These are phyloP conservation scores for Albula goreensis DNA, from an alignment of 2,113 vertebrate genomes.

Conservation along the genomic window DNA sequence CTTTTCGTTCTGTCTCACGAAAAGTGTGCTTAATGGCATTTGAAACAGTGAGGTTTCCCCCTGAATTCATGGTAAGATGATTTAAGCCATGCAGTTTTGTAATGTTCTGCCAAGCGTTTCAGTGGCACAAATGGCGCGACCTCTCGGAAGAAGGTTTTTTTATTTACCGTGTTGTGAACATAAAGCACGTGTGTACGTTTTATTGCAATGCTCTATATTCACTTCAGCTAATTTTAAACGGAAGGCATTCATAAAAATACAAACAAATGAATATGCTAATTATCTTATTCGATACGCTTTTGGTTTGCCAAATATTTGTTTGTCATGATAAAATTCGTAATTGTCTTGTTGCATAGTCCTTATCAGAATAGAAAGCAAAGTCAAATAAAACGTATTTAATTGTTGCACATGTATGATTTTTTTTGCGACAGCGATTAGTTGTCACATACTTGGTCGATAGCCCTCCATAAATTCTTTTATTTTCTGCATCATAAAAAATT, in stretches of 20 bases:
- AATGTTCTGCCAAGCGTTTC: background rate
- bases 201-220: background rate
- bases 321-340: constrained; percentile 31
- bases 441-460: background rate
- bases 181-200: background rate
- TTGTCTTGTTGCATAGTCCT: constrained; percentile 20
- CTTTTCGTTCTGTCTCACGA: too few species aligned
- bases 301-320: background rate
- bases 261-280: constrained; percentile 59
- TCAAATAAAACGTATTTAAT: background rate
- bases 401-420: constrained; percentile 28
- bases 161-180: background rate
- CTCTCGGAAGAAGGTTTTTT: background rate
- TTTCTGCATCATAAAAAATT: constrained; percentile 19
- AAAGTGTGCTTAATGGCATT: background rate
- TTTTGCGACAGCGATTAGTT: constrained; percentile 2
- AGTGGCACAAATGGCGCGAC: background rate
- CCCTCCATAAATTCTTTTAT: background rate
- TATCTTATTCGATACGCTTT: constrained; percentile 36
- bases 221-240: background rate
- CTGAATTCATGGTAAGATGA: background rate
- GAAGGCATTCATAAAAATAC: constrained; percentile 22
- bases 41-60: background rate
- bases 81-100: background rate
- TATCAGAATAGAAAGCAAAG: constrained; percentile 27